These are phyloP conservation scores for Leptopterna dolabrata DNA, from an alignment of 2,888 invertebrate genomes.

Conservation along the genomic window DNA sequence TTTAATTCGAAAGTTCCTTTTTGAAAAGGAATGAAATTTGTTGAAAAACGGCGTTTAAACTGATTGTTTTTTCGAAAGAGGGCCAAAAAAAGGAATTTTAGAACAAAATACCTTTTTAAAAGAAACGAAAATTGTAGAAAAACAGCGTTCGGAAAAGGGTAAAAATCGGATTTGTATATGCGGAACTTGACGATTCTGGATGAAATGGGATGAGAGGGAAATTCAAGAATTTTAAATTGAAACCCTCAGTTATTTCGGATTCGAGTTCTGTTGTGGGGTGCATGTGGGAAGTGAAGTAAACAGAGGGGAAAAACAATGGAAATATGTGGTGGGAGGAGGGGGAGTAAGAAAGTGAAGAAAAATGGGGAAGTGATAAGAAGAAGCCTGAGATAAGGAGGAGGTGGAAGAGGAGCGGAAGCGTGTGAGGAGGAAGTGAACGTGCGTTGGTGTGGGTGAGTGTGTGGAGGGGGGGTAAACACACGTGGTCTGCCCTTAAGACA, in stretches of 20 bases:
- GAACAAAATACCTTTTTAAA: no score
- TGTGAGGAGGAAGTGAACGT: constrained; percentile 29
- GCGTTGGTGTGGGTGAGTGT: constrained; percentile 31
- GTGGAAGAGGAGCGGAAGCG: constrained; percentile 14
- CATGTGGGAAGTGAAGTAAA: background rate
- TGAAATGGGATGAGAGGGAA: background rate
- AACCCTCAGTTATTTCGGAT: background rate
- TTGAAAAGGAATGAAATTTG: no score
- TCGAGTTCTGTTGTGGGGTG: no score
- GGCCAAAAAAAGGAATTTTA: no score
- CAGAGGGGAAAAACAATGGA: background rate
- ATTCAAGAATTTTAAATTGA: background rate
- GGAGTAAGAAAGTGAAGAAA: background rate
- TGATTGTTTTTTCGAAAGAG: no score
- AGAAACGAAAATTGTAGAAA: no score
- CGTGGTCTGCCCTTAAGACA: constrained; percentile 55
- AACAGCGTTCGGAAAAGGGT: no score
- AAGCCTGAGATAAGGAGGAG: constrained; percentile 38
- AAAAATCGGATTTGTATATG: no score
- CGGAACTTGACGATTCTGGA: no score
- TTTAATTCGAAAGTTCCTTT: no score
- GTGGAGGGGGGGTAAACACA: constrained; percentile 39
- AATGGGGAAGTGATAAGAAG: constrained; percentile 36
- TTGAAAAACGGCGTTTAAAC: no score
- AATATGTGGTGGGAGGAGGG: background rate